Base-by-base conservation (phyloP, 2,888 invertebrate species). In the Caenorhabditis drosophilae region DNA sequence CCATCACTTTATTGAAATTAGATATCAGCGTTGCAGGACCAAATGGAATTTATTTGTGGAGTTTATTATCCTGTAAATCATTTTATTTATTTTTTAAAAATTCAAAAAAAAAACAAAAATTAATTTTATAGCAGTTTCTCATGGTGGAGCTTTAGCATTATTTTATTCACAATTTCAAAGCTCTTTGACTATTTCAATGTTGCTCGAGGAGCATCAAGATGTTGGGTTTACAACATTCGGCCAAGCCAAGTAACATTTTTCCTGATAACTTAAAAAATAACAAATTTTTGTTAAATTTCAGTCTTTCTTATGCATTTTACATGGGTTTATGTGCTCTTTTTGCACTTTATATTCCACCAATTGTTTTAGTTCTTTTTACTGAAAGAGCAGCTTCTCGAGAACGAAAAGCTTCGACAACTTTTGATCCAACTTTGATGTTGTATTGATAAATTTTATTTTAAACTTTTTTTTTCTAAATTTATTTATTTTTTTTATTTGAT, bases 21-120 rank as follows among this genome's bases (percentile, higher is more conserved):
- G 58, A 66, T 25, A 46, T 45, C 1, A 67, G 72, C 1, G 61
- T 75, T 4, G 62, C 69, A n/a, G 77, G 77, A 3, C 67, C 77
- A 16, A 56, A 63, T 55, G 77, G 77, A 15, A 66, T 77, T 36
- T 71, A 71, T 54, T 27, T 77, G 22, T 77, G 77, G 77, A 63
- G 73, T 36, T 40, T 64, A 35, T 58, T 76, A 20, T 58, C 71
- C 3, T 57, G 76, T 76, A 31, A 55, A 58, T 72, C 27, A 1
- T 4, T 3, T 12, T 36, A 11, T 36, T n/a, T 7, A n/a, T 11
- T 4, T 41, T 48, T 16, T 20, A 20, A 9, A 22, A 20, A 7
- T 6, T 4, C 45, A 4, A 11, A 7, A 7, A 27, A 31, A 25
- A 42, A 42, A 9, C 22, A 7, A 18, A 42, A 16, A 4, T 23